Percentiles rank a stretch among this genome's conserved stretches.
Conservation (phyloP, 2,113 vertebrate genomes). For the Lampris incognitus region DNA sequence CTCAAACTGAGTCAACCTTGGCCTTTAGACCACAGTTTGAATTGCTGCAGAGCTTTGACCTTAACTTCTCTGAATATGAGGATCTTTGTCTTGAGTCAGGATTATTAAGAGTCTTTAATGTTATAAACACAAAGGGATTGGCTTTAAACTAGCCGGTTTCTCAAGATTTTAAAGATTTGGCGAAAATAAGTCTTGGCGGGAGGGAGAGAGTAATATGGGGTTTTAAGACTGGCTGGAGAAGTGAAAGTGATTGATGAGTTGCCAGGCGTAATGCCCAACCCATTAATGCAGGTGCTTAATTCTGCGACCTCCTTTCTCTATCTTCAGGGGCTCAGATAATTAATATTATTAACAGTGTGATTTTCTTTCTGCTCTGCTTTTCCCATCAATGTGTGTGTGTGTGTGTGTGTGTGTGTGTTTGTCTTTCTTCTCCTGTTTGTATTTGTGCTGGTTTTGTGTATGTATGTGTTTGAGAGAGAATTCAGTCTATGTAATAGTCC, state of each 20-base stretch:
- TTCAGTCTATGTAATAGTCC: neutral
- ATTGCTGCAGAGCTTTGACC: constrained; percentile 31
- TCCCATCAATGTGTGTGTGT: too few relatives aligned
- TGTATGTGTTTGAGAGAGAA: neutral
- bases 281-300: constrained; percentile 72
- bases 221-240: too few relatives aligned
- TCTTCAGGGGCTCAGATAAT: neutral
- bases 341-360: too few relatives aligned
- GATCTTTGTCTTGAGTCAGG: neutral
- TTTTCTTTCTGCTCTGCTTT: too few relatives aligned
- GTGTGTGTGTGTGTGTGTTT: neutral
- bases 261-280: constrained; percentile 64
- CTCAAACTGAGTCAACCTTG: constrained; percentile 25
- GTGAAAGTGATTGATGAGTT: constrained; percentile 2
- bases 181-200: too few relatives aligned
- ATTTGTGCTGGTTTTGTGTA: neutral
- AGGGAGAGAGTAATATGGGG: too few relatives aligned
- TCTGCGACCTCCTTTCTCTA: constrained; percentile 22
- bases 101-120: constrained; percentile 12
- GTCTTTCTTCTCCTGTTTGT: neutral
- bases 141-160: neutral
- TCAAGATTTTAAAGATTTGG: neutral
- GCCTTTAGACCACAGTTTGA: constrained; percentile 41
- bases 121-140: constrained; percentile 6
- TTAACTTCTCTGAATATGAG: constrained; percentile 19